Conservation (phyloP, 2,888 invertebrate genomes). For the Sepioteuthis lessoniana region DNA sequence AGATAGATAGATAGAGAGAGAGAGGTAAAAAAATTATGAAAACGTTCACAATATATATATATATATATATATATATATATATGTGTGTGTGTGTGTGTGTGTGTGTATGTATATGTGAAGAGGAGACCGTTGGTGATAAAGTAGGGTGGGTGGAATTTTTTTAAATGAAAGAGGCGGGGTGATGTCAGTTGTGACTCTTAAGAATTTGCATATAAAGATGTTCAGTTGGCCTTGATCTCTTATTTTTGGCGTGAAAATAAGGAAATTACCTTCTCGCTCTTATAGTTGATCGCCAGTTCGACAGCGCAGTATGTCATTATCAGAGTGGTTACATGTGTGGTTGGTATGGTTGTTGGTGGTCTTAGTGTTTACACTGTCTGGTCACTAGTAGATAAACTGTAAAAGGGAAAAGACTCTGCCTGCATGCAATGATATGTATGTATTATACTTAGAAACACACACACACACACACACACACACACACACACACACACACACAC, state of each 20-base stretch:
- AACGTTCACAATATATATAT: too few species aligned
- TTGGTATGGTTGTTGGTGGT: background rate
- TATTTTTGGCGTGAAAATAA: background rate
- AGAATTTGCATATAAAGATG: slow-evolving; percentile 6
- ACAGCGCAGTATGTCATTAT: background rate
- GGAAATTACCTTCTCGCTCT: background rate
- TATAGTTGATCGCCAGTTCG: background rate
- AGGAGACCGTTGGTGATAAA: background rate
- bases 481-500: too few species aligned
- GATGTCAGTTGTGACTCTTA: background rate
- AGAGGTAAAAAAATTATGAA: too few species aligned
- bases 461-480: too few species aligned
- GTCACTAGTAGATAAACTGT: too few species aligned
- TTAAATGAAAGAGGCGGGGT: background rate
- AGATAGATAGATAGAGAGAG: too few species aligned
- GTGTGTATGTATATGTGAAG: background rate
- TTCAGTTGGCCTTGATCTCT: background rate
- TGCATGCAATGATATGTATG: too few species aligned
- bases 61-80: too few species aligned
- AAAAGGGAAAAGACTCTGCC: too few species aligned
- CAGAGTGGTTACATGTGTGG: background rate
- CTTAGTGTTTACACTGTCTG: too few species aligned
- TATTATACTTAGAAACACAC: too few species aligned
- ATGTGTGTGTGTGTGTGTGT: too few species aligned
- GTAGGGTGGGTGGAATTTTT: background rate